A percentile compares a stretch with the other conserved stretches of the same genome.
phyloP scores from a whole-genome alignment of 2,797 vertebrate species.

The Threskiornis aethiopicus region DNA sequence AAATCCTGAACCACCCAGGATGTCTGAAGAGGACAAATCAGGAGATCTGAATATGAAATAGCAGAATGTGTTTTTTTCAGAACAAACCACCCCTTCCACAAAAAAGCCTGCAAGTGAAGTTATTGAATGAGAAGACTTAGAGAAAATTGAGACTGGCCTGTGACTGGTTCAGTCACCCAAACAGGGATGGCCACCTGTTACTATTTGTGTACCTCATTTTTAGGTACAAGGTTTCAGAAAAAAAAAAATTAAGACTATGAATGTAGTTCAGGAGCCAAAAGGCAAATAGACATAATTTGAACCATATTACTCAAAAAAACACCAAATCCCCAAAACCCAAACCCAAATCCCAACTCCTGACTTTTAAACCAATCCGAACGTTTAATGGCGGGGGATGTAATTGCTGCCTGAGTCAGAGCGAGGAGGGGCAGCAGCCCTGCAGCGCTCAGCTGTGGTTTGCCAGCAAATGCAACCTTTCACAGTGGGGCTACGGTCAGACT shows the following conservation, averaged over 20 bases:
- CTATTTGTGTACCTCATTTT: neutral
- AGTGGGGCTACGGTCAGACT: fast-evolving
- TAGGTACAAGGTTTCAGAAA: neutral
- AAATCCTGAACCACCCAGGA: neutral
- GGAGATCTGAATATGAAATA: neutral
- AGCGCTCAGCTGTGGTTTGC: neutral
- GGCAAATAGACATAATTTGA: neutral
- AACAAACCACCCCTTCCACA: neutral
- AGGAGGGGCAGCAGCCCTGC: neutral
- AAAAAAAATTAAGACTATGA: neutral
- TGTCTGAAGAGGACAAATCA: neutral
- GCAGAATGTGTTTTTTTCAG: neutral
- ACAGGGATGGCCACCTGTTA: neutral
- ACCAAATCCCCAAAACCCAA: neutral
- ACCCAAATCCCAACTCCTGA: neutral
- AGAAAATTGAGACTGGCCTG: neutral
- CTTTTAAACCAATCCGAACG: fast-evolving
- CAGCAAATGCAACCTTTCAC: neutral
- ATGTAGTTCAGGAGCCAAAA: neutral
- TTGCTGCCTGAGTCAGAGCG: fast-evolving
- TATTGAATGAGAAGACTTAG: neutral
- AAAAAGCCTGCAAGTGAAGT: neutral
- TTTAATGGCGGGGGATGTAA: neutral
- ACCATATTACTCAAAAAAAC: neutral
- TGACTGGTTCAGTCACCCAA: neutral